A percentile compares a stretch with the other conserved stretches of the same genome.
These are phyloP conservation scores for Uropsilus gracilis DNA, from an alignment of 2,113 vertebrate genomes.

Conservation along the genomic window DNA sequence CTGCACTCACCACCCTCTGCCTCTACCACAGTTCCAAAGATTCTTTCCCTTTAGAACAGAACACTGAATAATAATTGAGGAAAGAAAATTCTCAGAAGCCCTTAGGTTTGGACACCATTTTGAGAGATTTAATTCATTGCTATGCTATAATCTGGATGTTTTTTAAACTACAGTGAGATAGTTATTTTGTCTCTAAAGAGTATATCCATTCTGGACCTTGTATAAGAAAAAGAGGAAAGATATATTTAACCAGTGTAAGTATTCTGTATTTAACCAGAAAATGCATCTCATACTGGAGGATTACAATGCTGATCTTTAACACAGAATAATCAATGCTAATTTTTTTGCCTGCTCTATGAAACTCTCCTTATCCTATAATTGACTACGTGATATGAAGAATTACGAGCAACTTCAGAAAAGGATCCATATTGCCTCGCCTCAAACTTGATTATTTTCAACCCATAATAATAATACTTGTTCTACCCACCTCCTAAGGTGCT, in stretches of 20 bases:
- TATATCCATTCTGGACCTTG: not conserved
- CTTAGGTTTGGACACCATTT: not conserved
- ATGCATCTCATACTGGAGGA: not conserved
- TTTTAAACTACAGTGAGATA: not conserved
- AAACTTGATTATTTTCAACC: not conserved
- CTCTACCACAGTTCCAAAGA: not conserved
- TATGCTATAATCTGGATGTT: not conserved
- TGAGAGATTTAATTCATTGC: not conserved
- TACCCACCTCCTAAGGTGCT: not conserved
- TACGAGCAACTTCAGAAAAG: not conserved
- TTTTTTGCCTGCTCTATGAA: not conserved
- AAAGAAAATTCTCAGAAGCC: not conserved
- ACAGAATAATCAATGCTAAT: not conserved
- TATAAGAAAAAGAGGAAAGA: not conserved
- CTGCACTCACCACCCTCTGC: not conserved
- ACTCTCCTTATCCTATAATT: not conserved
- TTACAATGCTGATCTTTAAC: slow-evolving; percentile 2
- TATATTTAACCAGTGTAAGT: too few relatives aligned
- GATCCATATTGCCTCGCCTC: not conserved
- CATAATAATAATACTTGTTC: not conserved
- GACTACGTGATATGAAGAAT: not conserved
- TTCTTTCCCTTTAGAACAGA: not conserved
- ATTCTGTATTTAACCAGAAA: slow-evolving; percentile 4
- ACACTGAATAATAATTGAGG: not conserved
- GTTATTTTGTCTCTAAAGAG: not conserved